phyloP scores from a whole-genome alignment of 2,797 vertebrate genomes.

The Manis javanica region DNA sequence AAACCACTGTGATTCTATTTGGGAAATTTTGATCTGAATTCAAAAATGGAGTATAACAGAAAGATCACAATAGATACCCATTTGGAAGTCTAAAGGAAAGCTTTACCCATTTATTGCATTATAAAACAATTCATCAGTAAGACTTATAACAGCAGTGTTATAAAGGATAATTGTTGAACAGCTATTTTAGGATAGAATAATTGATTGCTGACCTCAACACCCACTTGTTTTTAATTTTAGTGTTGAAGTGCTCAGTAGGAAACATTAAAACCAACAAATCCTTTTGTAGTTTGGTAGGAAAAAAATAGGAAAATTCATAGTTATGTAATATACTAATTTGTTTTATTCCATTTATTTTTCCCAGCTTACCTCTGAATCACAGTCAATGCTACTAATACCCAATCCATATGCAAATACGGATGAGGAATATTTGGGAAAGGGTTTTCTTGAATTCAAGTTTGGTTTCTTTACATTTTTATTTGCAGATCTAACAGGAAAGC shows the following conservation, averaged over 20 bases:
- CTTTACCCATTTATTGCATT: constrained; percentile 32
- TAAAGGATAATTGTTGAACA: background rate
- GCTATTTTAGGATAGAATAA: constrained; percentile 20
- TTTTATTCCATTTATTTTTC: constrained; percentile 28
- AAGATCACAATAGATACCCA: background rate
- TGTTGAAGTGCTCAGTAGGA: constrained; percentile 3
- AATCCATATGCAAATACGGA: background rate
- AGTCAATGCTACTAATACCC: background rate
- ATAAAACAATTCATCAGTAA: background rate
- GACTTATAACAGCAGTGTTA: background rate
- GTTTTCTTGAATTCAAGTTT: constrained; percentile 15
- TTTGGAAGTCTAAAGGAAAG: constrained; percentile 49
- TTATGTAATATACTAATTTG: background rate
- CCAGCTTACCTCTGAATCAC: background rate
- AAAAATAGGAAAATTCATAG: background rate
- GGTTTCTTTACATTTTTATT: background rate
- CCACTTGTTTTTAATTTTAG: constrained; percentile 29
- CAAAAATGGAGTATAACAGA: constrained; percentile 30
- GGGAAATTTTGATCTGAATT: constrained; percentile 26
- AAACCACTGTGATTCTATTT: background rate
- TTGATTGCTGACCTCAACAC: background rate
- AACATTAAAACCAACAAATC: constrained; percentile 15
- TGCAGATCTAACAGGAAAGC: background rate
- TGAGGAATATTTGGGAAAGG: background rate
- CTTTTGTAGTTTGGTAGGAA: background rate